A percentile compares a stretch with the other conserved stretches of the same genome.
phyloP scores from a whole-genome alignment of 2,113 vertebrate species.

The Rhabdomys dilectus region DNA sequence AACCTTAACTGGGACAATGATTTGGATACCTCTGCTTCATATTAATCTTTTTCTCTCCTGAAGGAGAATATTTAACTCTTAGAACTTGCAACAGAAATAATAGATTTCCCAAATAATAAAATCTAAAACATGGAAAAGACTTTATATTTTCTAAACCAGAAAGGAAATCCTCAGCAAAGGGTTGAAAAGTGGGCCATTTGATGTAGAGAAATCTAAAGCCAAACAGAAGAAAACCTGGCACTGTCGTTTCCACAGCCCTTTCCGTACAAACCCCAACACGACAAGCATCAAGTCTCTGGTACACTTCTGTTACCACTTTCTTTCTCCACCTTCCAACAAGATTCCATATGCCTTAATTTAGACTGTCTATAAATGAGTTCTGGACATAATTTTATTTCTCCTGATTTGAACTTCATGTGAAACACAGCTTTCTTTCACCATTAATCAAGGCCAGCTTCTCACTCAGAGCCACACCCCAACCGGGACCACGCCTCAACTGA shows the following conservation, averaged over 20 bases:
- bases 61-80: slow-evolving; percentile 60
- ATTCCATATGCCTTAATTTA: neutral
- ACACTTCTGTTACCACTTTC: neutral
- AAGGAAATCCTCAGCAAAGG: slow-evolving; percentile 34
- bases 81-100: slow-evolving; percentile 53
- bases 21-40: slow-evolving; percentile 19
- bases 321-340: neutral
- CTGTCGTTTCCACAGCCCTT: neutral
- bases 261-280: neutral
- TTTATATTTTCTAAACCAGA: slow-evolving; percentile 5
- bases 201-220: neutral
- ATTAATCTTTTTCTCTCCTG: slow-evolving; percentile 51
- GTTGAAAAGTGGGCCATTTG: neutral
- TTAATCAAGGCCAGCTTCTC: neutral
- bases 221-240: neutral
- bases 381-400: slow-evolving; percentile 7
- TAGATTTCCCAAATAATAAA: slow-evolving; percentile 52
- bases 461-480: neutral
- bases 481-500: neutral
- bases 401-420: neutral
- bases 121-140: slow-evolving; percentile 3
- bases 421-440: neutral
- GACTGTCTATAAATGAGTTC: neutral
- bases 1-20: slow-evolving; percentile 55
- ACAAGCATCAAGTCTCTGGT: neutral